A percentile compares a stretch with the other conserved stretches of the same genome.
These are phyloP conservation scores for Stomatorhinus ivindoensis DNA, from an alignment of 2,113 vertebrate genomes.

Conservation along the genomic window DNA sequence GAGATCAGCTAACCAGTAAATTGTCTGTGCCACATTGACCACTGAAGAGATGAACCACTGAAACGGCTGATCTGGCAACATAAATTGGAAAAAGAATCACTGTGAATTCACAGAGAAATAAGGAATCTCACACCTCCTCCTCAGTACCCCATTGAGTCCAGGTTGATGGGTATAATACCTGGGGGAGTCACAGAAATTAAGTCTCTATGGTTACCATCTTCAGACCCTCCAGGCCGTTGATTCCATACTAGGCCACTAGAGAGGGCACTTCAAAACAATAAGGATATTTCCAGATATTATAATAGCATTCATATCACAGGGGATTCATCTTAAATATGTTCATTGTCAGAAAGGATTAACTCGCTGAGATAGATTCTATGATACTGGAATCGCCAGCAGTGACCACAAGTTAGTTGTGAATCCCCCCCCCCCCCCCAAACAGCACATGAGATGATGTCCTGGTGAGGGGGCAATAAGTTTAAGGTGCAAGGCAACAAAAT, in stretches of 20 bases:
- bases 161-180: background rate
- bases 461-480: background rate
- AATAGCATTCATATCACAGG: background rate
- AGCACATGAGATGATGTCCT: background rate
- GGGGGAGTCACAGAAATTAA: background rate
- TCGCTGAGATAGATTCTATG: background rate
- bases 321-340: background rate
- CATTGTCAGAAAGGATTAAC: background rate
- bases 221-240: background rate
- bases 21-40: background rate
- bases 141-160: background rate
- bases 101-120: background rate
- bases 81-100: background rate
- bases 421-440: background rate
- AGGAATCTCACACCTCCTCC: background rate
- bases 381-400: background rate
- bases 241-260: background rate
- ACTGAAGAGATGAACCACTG: background rate
- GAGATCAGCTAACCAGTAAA: background rate
- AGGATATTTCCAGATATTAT: background rate
- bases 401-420: background rate
- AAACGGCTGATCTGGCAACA: background rate
- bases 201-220: background rate
- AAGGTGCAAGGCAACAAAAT: background rate
- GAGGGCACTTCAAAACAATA: background rate